These are phyloP conservation scores for Cryptocheilus praepositus DNA, from an alignment of 2,888 invertebrate genomes.

Conservation along the genomic window DNA sequence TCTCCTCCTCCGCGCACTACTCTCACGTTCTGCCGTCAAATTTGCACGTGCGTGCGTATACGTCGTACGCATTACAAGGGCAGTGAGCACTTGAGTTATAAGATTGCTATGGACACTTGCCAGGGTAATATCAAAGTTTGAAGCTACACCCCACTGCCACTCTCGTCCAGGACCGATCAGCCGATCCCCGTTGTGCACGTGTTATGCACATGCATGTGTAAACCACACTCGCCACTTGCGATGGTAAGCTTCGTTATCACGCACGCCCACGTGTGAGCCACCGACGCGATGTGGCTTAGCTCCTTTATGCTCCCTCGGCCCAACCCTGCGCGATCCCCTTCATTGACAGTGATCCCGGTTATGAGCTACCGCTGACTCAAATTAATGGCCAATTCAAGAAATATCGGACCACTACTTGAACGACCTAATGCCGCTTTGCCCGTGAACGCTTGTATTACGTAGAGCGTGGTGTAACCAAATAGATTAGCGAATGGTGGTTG, in stretches of 20 bases:
- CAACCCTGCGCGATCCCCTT: constrained; percentile 15
- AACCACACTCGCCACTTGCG: constrained; percentile 40
- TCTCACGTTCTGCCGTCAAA: not conserved
- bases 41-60: constrained; percentile 29
- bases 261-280: constrained; percentile 58
- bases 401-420: not conserved
- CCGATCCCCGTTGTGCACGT: constrained; percentile 35
- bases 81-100: constrained; percentile 66
- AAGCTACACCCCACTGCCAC: constrained; percentile 48
- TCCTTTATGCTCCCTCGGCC: constrained; percentile 48
- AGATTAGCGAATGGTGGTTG: not conserved
- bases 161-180: constrained; percentile 15
- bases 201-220: constrained; percentile 43
- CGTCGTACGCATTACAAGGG: constrained; percentile 56
- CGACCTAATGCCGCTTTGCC: not conserved
- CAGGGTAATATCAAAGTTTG: constrained; percentile 70
- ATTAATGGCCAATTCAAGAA: constrained; percentile 21
- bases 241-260: constrained; percentile 65
- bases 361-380: constrained; percentile 43
- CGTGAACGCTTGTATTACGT: not conserved
- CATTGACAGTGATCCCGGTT: constrained; percentile 46
- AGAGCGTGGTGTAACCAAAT: not conserved
- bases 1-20: not conserved
- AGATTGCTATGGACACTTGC: constrained; percentile 69
- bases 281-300: constrained; percentile 48